phyloP scores from a whole-genome alignment of 2,888 invertebrate genomes.

The Teleogryllus oceanicus region DNA sequence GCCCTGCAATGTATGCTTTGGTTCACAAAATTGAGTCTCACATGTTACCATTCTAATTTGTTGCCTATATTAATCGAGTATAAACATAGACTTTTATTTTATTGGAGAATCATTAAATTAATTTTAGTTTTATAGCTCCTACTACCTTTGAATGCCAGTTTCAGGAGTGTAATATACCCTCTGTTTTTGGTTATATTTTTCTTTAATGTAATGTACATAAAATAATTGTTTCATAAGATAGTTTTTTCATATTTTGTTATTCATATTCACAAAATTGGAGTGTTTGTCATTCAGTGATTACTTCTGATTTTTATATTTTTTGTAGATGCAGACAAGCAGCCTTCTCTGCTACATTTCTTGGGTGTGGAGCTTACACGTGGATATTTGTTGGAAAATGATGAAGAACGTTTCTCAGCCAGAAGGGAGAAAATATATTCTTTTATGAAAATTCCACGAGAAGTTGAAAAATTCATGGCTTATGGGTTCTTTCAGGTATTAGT shows the following conservation, averaged over 20 bases:
- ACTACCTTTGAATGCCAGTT: not conserved
- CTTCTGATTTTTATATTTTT: not conserved
- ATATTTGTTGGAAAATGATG: slow-evolving; percentile 91
- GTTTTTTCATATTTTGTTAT: not conserved
- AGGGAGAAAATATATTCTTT: slow-evolving; percentile 96
- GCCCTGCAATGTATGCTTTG: no score
- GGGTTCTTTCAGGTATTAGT: slow-evolving; percentile 74
- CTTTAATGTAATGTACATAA: not conserved
- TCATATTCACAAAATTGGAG: not conserved
- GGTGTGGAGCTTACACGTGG: slow-evolving; percentile 86
- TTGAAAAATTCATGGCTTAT: slow-evolving; percentile 89
- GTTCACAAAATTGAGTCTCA: no score
- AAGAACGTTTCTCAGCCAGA: slow-evolving; percentile 88
- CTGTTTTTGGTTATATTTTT: not conserved
- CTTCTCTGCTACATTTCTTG: slow-evolving; percentile 59
- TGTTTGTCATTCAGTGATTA: not conserved
- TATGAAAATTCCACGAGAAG: slow-evolving; percentile 88
- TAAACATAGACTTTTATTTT: no score
- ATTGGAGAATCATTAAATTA: not conserved
- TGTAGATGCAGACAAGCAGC: slow-evolving; percentile 26
- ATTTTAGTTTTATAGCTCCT: not conserved
- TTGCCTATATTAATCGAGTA: no score
- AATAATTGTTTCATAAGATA: not conserved
- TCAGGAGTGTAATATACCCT: not conserved
- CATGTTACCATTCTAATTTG: no score